Base-by-base conservation (phyloP, 2,888 invertebrate genomes). In the Xestia xanthographa region DNA sequence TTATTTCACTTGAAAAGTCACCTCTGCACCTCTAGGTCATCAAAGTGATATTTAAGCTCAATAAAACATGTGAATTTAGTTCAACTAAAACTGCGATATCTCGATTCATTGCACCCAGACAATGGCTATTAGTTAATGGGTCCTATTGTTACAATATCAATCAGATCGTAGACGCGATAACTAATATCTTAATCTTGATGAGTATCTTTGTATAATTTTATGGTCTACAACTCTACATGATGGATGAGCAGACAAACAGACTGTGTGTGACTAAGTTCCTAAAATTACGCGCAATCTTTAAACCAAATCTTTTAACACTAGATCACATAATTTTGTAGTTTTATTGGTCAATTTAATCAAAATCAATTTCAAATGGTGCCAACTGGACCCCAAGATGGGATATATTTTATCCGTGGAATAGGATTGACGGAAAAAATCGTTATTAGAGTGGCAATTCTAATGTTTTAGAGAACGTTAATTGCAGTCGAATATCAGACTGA, bases 61-160 rank as follows among this genome's bases (percentile, higher is more conserved):
- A 76, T 77, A 77, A 67, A 68, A 58, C 45, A 53, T 22, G 9
- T 77, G 6, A 41, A 48, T 45, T 34, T n/a, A 45, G 38, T 29
- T 20, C 11, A 26, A 20, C 56, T 58, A 26, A 43, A 69, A 50
- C 26, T 6, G 2, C 34, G 20, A 22, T 60, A 26, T 66, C 60
- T 41, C 71, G 86, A 26, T 48, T 69, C 70, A 82, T 12, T 86
- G 72, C 50, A 11, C 50, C 11, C 69, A 83, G 63, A 86, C 84
- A 86, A 86, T 82, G 34, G 48, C 4, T 12, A 29, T 34, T 22
- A 17, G 26, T 41, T 71, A 60, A 77, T 85, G 17, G 41, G 9
- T 14, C 22, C 67, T 22, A 83, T 86, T 84, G 83, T 84, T 65
- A 4, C 60, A 5, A 43, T 73, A 66, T 34, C 29, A 77, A 50